Conservation (phyloP, 1,140 invertebrate genomes). For the Brachionus paranguensis region DNA sequence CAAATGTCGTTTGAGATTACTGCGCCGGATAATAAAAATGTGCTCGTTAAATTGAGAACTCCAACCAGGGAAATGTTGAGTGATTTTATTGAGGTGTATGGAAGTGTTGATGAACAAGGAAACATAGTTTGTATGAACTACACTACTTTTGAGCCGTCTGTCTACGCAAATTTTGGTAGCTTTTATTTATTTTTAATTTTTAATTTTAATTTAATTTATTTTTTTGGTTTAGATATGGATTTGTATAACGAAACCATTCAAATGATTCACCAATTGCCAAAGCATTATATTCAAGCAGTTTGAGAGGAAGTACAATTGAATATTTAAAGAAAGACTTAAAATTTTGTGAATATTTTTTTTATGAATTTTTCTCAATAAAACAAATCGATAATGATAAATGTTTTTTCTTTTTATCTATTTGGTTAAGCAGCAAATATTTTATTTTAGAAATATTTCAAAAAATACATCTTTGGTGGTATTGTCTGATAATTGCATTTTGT, state of each 20-base stretch:
- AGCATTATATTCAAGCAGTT: constrained; percentile 23
- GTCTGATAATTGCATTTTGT: no score
- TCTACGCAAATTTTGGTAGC: background rate
- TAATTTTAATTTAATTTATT: background rate
- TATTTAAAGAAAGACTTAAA: no score
- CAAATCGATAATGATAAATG: no score
- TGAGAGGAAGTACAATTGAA: background rate
- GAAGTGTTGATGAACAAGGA: constrained; percentile 39
- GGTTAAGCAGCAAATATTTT: no score
- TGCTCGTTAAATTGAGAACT: constrained; percentile 18
- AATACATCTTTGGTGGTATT: no score
- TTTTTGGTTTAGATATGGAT: constrained; percentile 17
- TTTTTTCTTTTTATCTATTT: no score
- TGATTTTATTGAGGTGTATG: constrained; percentile 32
- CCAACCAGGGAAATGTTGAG: constrained; percentile 23
- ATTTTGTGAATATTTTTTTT: background rate
- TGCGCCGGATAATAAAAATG: background rate
- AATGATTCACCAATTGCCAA: constrained; percentile 34
- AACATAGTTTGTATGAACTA: constrained; percentile 31
- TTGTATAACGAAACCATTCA: constrained; percentile 34
- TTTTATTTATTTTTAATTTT: background rate
- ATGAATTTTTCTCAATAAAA: background rate
- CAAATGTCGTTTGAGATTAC: constrained; percentile 35
- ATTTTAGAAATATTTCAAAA: no score
- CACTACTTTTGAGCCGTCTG: constrained; percentile 28